Evolutionary conservation across 2,113 vertebrate species (phyloP).

Genomic region (Pangasianodon gigas): DNA sequence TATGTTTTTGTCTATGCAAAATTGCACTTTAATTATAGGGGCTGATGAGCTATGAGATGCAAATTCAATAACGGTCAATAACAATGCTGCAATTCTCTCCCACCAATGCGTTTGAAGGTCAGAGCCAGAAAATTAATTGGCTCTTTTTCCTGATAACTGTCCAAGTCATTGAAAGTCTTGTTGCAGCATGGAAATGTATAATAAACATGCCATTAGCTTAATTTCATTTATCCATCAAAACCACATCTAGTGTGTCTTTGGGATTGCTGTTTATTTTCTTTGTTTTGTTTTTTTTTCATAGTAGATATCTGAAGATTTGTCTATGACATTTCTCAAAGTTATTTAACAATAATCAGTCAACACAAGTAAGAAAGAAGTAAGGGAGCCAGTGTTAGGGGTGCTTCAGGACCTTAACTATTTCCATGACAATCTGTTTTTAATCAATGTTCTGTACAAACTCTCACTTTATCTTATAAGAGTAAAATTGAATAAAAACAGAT

Average conservation of each 20-base stretch:
- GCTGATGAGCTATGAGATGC: background rate
- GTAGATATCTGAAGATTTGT: background rate
- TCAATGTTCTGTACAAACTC: background rate
- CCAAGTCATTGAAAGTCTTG: background rate
- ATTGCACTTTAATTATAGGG: background rate
- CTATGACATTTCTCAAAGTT: background rate
- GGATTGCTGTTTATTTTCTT: background rate
- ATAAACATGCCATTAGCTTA: background rate
- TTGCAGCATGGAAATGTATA: background rate
- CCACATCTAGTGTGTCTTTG: background rate
- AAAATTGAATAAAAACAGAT: too few species aligned
- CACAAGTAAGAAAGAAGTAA: background rate
- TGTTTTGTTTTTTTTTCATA: too few species aligned
- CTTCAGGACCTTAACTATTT: background rate
- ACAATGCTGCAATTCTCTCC: background rate
- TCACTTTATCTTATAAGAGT: too few species aligned
- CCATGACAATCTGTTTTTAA: background rate
- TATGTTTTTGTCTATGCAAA: background rate
- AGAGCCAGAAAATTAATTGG: background rate
- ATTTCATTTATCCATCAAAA: background rate
- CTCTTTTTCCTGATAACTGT: background rate
- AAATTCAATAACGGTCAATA: background rate
- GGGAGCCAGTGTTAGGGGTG: background rate
- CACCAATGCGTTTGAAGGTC: background rate
- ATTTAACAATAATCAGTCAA: background rate